Evolutionary conservation across 2,113 vertebrate genomes (phyloP).

Genomic region (Herpetotheres cachinnans): DNA sequence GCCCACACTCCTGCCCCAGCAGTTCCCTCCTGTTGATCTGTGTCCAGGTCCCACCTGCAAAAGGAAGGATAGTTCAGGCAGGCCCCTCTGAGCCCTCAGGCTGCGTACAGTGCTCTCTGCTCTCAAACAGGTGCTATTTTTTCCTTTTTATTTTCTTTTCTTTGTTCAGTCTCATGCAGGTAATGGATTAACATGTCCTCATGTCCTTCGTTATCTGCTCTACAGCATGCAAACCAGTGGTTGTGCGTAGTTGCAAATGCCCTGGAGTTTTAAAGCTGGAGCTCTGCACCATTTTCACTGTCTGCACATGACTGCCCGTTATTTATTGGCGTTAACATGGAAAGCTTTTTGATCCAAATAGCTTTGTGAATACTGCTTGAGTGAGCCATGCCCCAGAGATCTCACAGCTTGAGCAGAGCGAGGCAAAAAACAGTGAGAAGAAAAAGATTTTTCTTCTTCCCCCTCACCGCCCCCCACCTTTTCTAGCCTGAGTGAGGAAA

Average conservation of each 20-base stretch:
- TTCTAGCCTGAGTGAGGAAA: background rate
- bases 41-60: background rate
- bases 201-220: background rate
- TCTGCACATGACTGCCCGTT: background rate
- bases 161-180: background rate
- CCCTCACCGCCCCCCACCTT: accelerated
- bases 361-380: background rate
- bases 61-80: background rate
- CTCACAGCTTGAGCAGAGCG: background rate
- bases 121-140: background rate
- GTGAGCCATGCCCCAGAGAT: background rate
- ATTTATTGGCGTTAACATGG: background rate
- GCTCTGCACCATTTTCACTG: background rate
- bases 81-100: background rate
- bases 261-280: background rate
- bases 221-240: background rate
- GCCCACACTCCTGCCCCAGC: background rate
- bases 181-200: background rate
- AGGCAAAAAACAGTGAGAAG: background rate
- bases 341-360: background rate
- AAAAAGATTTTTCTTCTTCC: background rate
- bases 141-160: background rate
- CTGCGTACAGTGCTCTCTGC: background rate
- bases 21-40: accelerated
- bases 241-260: background rate